These are phyloP conservation scores for Panonychus citri DNA, from an alignment of 1,140 invertebrate species.

Conservation along the genomic window DNA sequence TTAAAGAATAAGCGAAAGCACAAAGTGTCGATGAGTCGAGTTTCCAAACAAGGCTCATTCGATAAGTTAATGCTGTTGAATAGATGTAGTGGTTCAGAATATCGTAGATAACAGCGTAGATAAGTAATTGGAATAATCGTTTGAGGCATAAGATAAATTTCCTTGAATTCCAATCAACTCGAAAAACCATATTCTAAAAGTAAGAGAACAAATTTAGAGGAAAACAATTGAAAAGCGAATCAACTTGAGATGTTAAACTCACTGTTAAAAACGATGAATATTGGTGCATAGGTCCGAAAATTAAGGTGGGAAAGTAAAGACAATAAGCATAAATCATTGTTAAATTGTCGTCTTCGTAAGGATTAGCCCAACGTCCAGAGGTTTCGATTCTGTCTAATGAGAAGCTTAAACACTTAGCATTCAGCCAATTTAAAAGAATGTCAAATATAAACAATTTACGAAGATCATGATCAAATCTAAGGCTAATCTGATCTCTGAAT, in stretches of 20 bases:
- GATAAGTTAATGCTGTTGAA: slow-evolving; percentile 11
- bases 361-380: background rate
- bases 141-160: background rate
- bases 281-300: slow-evolving; percentile 14
- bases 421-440: slow-evolving; percentile 13
- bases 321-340: slow-evolving; percentile 8
- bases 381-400: slow-evolving; percentile 10
- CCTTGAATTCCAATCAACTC: background rate
- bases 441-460: slow-evolving; percentile 12
- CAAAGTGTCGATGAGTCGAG: slow-evolving; percentile 12
- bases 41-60: slow-evolving; percentile 2
- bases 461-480: background rate
- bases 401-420: slow-evolving; percentile 13
- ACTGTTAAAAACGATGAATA: slow-evolving; percentile 9
- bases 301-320: slow-evolving; percentile 14
- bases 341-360: background rate
- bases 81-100: slow-evolving; percentile 12
- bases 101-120: slow-evolving; percentile 12
- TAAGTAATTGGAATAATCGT: background rate
- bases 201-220: background rate
- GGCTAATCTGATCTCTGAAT: background rate
- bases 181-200: background rate
- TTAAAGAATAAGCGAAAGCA: slow-evolving; percentile 14
- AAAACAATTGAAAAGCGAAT: no score
- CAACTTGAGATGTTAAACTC: background rate